phyloP scores from a whole-genome alignment of 2,113 vertebrate species.

The Origma solitaria region DNA sequence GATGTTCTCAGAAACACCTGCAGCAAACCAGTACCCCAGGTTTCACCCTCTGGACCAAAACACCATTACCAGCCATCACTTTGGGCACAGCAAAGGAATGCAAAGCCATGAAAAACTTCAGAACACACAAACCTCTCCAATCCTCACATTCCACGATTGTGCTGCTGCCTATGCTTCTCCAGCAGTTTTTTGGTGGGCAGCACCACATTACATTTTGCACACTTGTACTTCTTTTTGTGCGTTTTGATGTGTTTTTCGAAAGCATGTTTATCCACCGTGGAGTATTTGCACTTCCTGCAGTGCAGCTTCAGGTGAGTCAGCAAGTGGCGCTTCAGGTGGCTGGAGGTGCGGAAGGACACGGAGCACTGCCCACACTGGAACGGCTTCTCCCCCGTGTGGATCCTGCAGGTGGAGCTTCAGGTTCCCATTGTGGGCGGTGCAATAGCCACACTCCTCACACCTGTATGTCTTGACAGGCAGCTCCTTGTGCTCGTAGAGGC shows the following conservation, averaged over 20 bases:
- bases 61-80: neutral
- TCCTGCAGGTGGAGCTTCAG: constrained; percentile 32
- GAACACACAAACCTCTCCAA: neutral
- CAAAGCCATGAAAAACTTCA: neutral
- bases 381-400: constrained; percentile 44
- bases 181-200: neutral
- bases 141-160: neutral
- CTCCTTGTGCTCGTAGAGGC: neutral
- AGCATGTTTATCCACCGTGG: neutral
- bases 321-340: constrained; percentile 55
- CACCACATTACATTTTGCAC: neutral
- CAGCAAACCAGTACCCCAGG: neutral
- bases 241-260: neutral
- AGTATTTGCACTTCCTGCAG: constrained; percentile 12
- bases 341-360: constrained; percentile 38
- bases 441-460: constrained; percentile 47
- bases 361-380: constrained; percentile 1
- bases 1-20: neutral
- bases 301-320: neutral
- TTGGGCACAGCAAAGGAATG: neutral
- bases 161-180: neutral
- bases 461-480: neutral
- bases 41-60: neutral
- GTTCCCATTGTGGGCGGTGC: neutral
- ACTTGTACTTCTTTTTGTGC: neutral